Percentiles rank a stretch among this genome's conserved stretches.
phyloP scores from a whole-genome alignment of 1,140 invertebrate genomes.

The Leptoteleia sp. region DNA sequence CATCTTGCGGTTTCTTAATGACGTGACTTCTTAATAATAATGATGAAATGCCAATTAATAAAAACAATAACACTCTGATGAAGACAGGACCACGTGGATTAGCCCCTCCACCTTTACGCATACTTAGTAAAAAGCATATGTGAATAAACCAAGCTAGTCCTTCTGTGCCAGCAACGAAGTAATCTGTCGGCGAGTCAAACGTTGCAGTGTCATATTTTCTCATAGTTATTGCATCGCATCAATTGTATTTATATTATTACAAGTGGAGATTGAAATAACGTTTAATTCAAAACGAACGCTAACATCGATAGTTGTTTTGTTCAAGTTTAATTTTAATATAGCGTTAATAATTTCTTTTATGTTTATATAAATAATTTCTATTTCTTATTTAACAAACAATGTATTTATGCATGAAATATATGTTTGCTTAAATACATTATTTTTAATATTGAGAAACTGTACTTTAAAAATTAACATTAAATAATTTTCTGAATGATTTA shows the following conservation, averaged over 20 bases:
- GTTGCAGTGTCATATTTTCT: neutral
- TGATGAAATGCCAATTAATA: slow-evolving; percentile 71
- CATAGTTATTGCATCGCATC: neutral
- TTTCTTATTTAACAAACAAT: no score
- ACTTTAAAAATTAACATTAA: no score
- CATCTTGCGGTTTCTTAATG: slow-evolving; percentile 66
- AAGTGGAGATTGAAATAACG: no score
- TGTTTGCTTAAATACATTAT: no score
- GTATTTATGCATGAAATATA: no score
- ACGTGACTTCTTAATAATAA: slow-evolving; percentile 71
- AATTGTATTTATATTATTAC: neutral
- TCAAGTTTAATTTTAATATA: no score
- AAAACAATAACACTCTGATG: slow-evolving; percentile 81
- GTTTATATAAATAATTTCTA: no score
- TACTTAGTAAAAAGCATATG: slow-evolving; percentile 86
- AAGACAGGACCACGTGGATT: slow-evolving; percentile 87
- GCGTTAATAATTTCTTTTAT: no score
- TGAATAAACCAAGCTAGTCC: slow-evolving; percentile 90
- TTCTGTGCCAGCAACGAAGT: slow-evolving; percentile 85
- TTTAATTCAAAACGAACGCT: no score
- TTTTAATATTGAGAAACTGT: no score
- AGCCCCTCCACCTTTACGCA: slow-evolving; percentile 84
- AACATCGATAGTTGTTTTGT: no score
- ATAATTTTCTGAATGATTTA: no score
- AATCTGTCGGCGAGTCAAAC: slow-evolving; percentile 80